Base-by-base conservation (phyloP, 1,140 invertebrate species). In the Neodiprion fabricii region DNA sequence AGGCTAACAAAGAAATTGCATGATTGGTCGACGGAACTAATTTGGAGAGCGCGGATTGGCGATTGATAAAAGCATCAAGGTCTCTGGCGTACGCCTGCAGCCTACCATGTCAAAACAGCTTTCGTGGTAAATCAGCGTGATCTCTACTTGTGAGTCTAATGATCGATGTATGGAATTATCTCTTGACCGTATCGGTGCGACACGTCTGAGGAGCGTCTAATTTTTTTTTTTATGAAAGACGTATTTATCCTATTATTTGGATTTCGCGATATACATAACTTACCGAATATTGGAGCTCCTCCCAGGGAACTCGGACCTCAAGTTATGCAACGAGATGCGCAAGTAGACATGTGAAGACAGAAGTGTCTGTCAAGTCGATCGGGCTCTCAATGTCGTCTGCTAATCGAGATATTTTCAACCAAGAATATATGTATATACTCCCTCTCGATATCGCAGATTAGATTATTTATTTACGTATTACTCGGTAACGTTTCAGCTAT, bases 261-360 rank as follows among this genome's bases (percentile, higher is more conserved):
- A 48, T 72, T 71, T 74, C 40, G 11, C 17, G 68, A 69, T 67
- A 49, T 12, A 61, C 65, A 67, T 7, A 17, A 83, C 84, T 84
- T 71, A 85, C 84, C 83, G 77, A 81, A 82, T 83, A 81, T 75
- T 78, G 79, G 77, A 84, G 80, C 79, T 85, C 82, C 83, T 84
- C 81, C 79, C 83, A 81, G 11, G 82, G 81, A 83, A 81, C 79
- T 83, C 71, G 75, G 77, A 78, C 78, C 79, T 83, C 70, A 78
- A 83, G 79, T 85, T 85, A 85, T 82, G 84, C 83, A 85, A 84
- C 75, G 78, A 75, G 82, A 82, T 83, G 76, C 78, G 76, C 76
- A 61, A 82, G 73, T 75, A 76, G 77, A 85, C 84, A 85, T 83
- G 84, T 85, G 83, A 83, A 82, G 81, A 81, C 80, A 67, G 28